These are phyloP conservation scores for Marasmarcha lunaedactyla DNA, from an alignment of 2,888 invertebrate genomes.

Conservation along the genomic window DNA sequence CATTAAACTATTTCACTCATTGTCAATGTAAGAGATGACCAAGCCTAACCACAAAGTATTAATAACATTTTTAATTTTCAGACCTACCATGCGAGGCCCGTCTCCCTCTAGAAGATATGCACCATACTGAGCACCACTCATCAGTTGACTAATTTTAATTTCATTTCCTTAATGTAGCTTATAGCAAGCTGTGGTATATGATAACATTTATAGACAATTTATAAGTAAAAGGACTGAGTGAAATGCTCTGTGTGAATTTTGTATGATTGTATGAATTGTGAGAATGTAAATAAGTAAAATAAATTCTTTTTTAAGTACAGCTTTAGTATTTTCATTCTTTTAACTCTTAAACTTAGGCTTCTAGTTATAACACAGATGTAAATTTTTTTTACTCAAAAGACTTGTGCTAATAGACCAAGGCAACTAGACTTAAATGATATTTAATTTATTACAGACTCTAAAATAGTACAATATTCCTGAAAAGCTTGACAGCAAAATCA, in stretches of 20 bases:
- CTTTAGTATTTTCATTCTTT: slow-evolving; percentile 12
- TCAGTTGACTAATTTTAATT: no score
- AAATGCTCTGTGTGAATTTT: neutral
- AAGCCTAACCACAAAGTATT: no score
- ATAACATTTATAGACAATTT: slow-evolving; percentile 37
- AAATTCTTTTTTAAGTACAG: slow-evolving; percentile 49
- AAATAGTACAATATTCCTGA: no score
- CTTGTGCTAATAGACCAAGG: no score
- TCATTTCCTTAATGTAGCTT: slow-evolving; percentile 6
- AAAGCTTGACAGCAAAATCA: no score
- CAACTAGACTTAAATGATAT: no score
- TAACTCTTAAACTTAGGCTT: no score
- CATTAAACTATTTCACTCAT: no score
- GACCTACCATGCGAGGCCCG: slow-evolving; percentile 83
- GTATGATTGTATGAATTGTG: slow-evolving; percentile 20
- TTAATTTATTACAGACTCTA: no score
- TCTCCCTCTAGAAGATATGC: slow-evolving; percentile 89
- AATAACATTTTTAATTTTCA: slow-evolving; percentile 56
- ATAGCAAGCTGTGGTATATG: slow-evolving; percentile 15
- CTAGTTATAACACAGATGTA: no score
- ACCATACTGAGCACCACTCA: slow-evolving; percentile 71
- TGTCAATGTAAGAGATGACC: no score
- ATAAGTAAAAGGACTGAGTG: slow-evolving; percentile 25
- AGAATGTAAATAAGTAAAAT: slow-evolving; percentile 56
- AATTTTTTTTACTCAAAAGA: no score